These are phyloP conservation scores for Drosophila mojavensis DNA, from an alignment of 1,140 invertebrate genomes.

Conservation along the genomic window DNA sequence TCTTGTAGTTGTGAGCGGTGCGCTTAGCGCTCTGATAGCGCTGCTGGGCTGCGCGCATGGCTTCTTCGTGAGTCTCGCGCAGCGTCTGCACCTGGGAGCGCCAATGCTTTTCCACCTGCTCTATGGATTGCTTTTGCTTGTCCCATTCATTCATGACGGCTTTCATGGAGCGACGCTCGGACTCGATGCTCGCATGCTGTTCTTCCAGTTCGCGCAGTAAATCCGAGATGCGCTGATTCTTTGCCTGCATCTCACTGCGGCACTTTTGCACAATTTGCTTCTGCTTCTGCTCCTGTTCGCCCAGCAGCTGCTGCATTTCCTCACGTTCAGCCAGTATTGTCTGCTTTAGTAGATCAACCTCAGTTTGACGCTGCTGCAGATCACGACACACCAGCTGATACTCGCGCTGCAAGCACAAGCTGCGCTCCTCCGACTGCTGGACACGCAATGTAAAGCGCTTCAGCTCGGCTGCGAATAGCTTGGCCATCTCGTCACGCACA, in stretches of 20 bases:
- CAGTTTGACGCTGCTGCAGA: slow-evolving; percentile 80
- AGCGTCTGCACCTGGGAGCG: slow-evolving; percentile 59
- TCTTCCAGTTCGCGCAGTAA: slow-evolving; percentile 64
- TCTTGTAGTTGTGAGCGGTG: slow-evolving; percentile 86
- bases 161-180: slow-evolving; percentile 78
- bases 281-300: slow-evolving; percentile 82
- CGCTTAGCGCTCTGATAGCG: slow-evolving; percentile 86
- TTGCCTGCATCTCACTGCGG: slow-evolving; percentile 62
- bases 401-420: slow-evolving; percentile 84
- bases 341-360: slow-evolving; percentile 86
- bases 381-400: slow-evolving; percentile 84
- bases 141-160: slow-evolving; percentile 80
- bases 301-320: slow-evolving; percentile 85
- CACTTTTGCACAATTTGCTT: slow-evolving; percentile 61
- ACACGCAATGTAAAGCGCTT: slow-evolving; percentile 85
- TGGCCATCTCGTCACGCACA: slow-evolving; percentile 86
- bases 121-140: slow-evolving; percentile 56
- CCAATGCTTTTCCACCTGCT: slow-evolving; percentile 69
- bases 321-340: slow-evolving; percentile 85
- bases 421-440: slow-evolving; percentile 85
- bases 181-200: slow-evolving; percentile 70
- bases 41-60: slow-evolving; percentile 83
- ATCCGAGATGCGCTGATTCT: slow-evolving; percentile 59
- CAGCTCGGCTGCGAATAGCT: slow-evolving; percentile 86
- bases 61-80: slow-evolving; percentile 54